Evolutionary conservation across 2,797 vertebrate species (phyloP), one percentile per base, ranked within the genome.

Genomic region (Sternotherus odoratus): DNA sequence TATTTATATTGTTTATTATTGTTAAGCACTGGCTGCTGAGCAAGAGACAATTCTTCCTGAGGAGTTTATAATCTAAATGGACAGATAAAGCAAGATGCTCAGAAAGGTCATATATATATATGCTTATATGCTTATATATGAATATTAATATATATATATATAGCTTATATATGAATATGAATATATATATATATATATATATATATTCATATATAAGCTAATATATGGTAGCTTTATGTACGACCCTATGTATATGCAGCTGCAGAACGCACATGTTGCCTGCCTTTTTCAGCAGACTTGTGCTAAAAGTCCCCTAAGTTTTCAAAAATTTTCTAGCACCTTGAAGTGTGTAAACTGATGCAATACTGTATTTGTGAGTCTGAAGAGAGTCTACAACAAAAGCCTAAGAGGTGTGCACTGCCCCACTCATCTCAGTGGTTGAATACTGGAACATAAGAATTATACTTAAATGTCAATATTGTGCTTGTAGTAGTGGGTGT

Each of bases 91-190:
- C 26, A 7, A 77, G 33, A 49, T 80, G 26, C 69, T 77, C 11
- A 46, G 88, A 88, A 83, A n/a, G 33, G 15, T 82, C 49, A 13
- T 28, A 26, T 5, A 6, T 57, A 12, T 0, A 0, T 5, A 13
- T 56, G n/a, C n/a, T n/a, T n/a, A n/a, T n/a, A n/a, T n/a, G n/a
- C n/a, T n/a, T n/a, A n/a, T n/a, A n/a, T n/a, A n/a, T n/a, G n/a
- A n/a, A n/a, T n/a, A n/a, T n/a, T n/a, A n/a, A 13, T 28, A 26
- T 5, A 6, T 57, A 12, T 0, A 0, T 5, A 13, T 56, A 13
- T n/a, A n/a, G n/a, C n/a, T n/a, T n/a, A n/a, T n/a, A n/a, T n/a
- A n/a, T n/a, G n/a, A n/a, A n/a, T n/a, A n/a, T n/a, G n/a, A n/a
- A n/a, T 28, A 26, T 5, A 6, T 57, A 12, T 0, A 0, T 5